A percentile compares a stretch with the other conserved stretches of the same genome.
Conservation (phyloP, 2,888 invertebrate species). For the Alcis repandata region DNA sequence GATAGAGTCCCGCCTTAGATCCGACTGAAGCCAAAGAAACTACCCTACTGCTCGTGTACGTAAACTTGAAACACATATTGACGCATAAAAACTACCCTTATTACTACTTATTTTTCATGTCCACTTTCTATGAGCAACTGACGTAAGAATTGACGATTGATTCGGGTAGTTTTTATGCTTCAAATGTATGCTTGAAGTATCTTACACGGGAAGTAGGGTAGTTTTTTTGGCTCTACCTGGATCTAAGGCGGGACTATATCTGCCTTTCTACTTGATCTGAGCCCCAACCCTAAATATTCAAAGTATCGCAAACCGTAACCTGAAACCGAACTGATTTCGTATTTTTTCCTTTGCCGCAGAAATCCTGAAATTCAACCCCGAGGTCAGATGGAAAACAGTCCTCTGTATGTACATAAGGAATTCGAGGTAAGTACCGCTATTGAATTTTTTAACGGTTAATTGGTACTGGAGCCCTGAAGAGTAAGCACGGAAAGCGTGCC, state of each 20-base stretch:
- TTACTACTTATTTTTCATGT: no score
- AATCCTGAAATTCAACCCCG: conserved; percentile 61
- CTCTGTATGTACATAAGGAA: conserved; percentile 86
- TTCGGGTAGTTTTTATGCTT: neutral
- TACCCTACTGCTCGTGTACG: no score
- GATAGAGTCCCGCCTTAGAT: no score
- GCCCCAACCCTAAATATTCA: conserved; percentile 24
- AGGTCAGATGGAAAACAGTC: conserved; percentile 84
- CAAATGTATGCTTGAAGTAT: neutral
- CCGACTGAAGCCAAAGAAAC: no score
- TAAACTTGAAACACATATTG: no score
- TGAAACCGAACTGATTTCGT: conserved; percentile 25
- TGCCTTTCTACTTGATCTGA: no score
- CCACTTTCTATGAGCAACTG: no score
- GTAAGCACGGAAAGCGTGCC: neutral
- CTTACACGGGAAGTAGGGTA: no score
- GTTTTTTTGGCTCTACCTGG: no score
- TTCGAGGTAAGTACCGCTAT: conserved; percentile 73
- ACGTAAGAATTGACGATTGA: no score
- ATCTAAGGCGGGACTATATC: no score
- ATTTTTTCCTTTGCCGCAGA: conserved; percentile 62
- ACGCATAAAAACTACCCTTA: no score
- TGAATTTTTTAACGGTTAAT: conserved; percentile 25
- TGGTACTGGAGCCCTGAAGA: conserved; percentile 10
- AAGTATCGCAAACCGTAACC: conserved; percentile 7